Base-by-base conservation (phyloP, 2,888 invertebrate species). In the Tricholauxania praeusta region DNA sequence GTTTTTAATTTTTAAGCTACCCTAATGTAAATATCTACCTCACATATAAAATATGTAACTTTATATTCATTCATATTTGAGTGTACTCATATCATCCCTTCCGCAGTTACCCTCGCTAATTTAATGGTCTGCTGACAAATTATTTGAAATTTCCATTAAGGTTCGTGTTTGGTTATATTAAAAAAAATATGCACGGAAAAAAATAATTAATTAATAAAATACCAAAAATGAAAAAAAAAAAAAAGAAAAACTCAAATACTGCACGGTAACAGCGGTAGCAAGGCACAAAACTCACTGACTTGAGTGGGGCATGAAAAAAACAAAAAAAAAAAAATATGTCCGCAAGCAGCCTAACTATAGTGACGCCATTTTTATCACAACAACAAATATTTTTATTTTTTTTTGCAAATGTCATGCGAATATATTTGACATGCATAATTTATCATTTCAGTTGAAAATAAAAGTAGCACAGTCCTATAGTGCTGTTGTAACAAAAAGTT, bases 401-500 rank as follows among this genome's bases (percentile, higher is more conserved):
- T 28, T 28, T 53, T 53, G 64, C 65, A 59, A 72, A 72, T 69
- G 74, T 74, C 72, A 72, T 69, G 74, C 55, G 68, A 70, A 69
- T 72, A 68, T 55, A 52, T 67, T 68, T 75, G 67, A 52, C 71
- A 68, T 72, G 75, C 71, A 75, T 72, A 68, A 72, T 75, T 72
- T 72, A 75, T 75, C 64, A 70, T 71, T 69, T 15, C 67, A 39
- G 39, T 39, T 39, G 39, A 39, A 39, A 39, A 10, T 10, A 39
- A 39, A 39, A 10, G 39, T 39, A 39, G 39, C 10, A 39, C 39
- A 39, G 39, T 39, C 39, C 39, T 39, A 10, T 10, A 39, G 28
- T 28, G 28, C 28, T 28, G 28, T 39, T 39, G 39, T 10, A 39
- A 39, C 39, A 39, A 39, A 39, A 39, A 39, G 39, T 1, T 39